Base-by-base conservation (phyloP, 2,797 vertebrate species). In the Myripristis jacobus region DNA sequence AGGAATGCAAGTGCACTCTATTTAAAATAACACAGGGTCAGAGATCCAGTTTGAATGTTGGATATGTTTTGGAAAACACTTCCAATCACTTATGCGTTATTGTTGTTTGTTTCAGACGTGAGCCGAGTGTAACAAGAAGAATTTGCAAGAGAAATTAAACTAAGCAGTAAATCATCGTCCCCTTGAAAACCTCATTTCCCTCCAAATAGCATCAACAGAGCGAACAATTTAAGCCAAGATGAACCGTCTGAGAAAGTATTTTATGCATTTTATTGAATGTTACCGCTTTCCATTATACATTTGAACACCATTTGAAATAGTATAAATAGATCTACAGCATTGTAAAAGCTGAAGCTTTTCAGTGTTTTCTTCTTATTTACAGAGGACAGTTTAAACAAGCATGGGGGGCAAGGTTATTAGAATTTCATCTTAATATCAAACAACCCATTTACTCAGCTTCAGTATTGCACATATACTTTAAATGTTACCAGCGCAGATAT, bases 211-310 rank as follows among this genome's bases (percentile, higher is more conserved):
- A 60, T 66, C 9, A 72, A 59, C 58, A 72, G 56, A 80, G 34
- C n/a, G 58, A 76, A 13, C 65, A 77, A 80, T 47, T 56, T 53
- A 88, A n/a, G 21, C 31, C 72, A 69, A 4, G 50, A 38, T 68
- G 6, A 74, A 61, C 47, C 58, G 80, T 85, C 86, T 90, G 89
- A 91, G 87, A 93, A 93, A 92, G 90, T 91, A 90, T 63, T 63
- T 70, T 91, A 83, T 90, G 88, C 77, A 85, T 90, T 92, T 92
- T 93, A 93, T 93, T 93, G 80, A 91, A 87, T 77, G 56, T 87
- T 84, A 84, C 25, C 21, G 82, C 76, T 92, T 76, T 88, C 75
- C 69, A 77, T 89, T 74, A 82, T 85, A 90, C 87, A 91, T 84
- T 27, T 87, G 72, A 87, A 88, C 87, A 91, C 85, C 79, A 81